Percentiles rank a stretch among this genome's conserved stretches.
phyloP scores from a whole-genome alignment of 2,113 vertebrate genomes.

The Pachycephala philippinensis region DNA sequence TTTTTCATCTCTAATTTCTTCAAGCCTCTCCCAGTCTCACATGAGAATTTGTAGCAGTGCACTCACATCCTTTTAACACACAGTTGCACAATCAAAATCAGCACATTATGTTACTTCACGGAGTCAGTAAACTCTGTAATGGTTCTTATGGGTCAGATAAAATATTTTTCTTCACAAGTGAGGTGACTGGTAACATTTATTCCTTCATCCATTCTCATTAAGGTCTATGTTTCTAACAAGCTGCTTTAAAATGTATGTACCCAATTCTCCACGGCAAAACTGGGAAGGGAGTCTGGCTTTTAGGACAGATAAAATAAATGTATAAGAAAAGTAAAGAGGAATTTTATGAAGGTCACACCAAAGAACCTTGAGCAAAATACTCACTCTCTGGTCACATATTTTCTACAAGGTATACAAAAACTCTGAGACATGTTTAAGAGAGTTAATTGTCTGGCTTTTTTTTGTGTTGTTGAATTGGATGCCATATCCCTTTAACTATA shows the following conservation, averaged over 20 bases:
- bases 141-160: conserved; percentile 46
- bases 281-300: background rate
- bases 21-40: conserved; percentile 36
- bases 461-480: background rate
- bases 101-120: conserved; percentile 42
- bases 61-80: conserved; percentile 25
- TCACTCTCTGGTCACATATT: background rate
- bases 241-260: background rate
- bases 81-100: conserved; percentile 31
- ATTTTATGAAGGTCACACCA: background rate
- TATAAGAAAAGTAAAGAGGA: background rate
- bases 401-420: background rate
- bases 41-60: background rate
- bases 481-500: background rate
- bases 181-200: conserved; percentile 29
- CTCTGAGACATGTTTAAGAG: background rate
- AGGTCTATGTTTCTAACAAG: conserved; percentile 10
- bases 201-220: conserved; percentile 34
- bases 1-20: conserved; percentile 47
- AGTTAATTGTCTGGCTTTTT: background rate
- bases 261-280: background rate
- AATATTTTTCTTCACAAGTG: conserved; percentile 36
- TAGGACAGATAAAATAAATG: background rate
- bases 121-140: conserved; percentile 38
- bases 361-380: background rate